phyloP scores from a whole-genome alignment of 2,888 invertebrate species.

The Amphimallon solstitiale region DNA sequence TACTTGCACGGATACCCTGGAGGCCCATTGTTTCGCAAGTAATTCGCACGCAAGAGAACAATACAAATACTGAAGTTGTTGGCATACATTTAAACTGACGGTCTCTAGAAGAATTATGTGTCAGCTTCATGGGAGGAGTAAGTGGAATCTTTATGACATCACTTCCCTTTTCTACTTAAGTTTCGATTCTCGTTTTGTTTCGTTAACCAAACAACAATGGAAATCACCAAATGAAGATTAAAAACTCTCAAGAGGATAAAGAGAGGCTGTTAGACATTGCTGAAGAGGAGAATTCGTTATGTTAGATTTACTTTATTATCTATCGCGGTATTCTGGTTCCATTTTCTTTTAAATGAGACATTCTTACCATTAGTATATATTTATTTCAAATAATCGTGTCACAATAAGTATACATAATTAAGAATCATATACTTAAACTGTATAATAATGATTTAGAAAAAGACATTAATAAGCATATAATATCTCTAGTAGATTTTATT shows the following conservation, averaged over 20 bases:
- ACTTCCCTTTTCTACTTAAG: conserved; percentile 46
- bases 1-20: conserved; percentile 5
- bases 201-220: conserved; percentile 43
- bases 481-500: too few species aligned
- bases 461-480: too few species aligned
- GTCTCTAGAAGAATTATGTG: conserved; percentile 52
- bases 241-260: conserved; percentile 50
- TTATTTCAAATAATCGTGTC: too few species aligned
- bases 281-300: conserved; percentile 54
- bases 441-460: too few species aligned
- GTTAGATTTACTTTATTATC: conserved; percentile 51
- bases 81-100: conserved; percentile 52
- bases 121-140: conserved; percentile 47
- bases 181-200: conserved; percentile 40
- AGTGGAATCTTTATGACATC: conserved; percentile 55
- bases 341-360: conserved; percentile 10
- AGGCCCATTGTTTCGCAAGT: conserved; percentile 31
- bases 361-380: too few species aligned
- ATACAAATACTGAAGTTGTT: conserved; percentile 44
- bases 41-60: conserved; percentile 41
- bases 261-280: conserved; percentile 38
- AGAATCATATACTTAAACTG: too few species aligned
- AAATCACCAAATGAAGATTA: conserved; percentile 53
- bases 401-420: too few species aligned
- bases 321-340: conserved; percentile 46